Percentiles rank a stretch among this genome's conserved stretches.
Conservation (phyloP, 2,888 invertebrate genomes). For the Caprella mutica region DNA sequence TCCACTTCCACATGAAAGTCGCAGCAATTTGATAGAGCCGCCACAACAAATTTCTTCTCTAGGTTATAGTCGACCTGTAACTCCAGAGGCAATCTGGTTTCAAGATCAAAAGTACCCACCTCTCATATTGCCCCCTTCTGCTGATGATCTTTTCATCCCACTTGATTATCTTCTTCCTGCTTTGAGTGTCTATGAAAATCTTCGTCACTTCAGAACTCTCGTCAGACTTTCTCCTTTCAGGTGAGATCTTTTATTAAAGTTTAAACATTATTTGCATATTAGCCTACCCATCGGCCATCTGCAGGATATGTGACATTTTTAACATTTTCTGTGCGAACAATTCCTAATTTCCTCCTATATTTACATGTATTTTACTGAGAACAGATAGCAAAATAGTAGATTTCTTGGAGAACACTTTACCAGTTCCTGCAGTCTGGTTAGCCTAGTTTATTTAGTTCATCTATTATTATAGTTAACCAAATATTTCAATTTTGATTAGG, state of each 20-base stretch:
- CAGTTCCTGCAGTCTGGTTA: too few species aligned
- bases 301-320: too few species aligned
- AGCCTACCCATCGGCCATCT: too few species aligned
- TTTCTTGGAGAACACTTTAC: too few species aligned
- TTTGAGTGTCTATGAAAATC: conserved; percentile 84
- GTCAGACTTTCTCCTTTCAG: conserved; percentile 77
- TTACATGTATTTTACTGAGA: too few species aligned
- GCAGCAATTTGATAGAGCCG: conserved; percentile 47
- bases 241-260: neutral
- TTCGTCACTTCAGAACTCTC: conserved; percentile 73
- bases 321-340: too few species aligned
- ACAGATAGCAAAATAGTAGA: too few species aligned
- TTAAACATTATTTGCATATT: too few species aligned
- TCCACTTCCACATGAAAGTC: conserved; percentile 2
- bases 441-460: too few species aligned
- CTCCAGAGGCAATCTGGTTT: conserved; percentile 79
- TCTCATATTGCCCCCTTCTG: conserved; percentile 67
- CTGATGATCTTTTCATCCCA: conserved; percentile 76
- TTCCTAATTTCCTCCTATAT: too few species aligned
- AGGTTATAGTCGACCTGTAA: conserved; percentile 50
- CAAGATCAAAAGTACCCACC: conserved; percentile 66
- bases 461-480: too few species aligned
- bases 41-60: conserved; percentile 43
- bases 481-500: too few species aligned
- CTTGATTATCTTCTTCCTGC: conserved; percentile 65